Conservation (phyloP, 2,797 vertebrate species). For the Glossophaga mutica region DNA sequence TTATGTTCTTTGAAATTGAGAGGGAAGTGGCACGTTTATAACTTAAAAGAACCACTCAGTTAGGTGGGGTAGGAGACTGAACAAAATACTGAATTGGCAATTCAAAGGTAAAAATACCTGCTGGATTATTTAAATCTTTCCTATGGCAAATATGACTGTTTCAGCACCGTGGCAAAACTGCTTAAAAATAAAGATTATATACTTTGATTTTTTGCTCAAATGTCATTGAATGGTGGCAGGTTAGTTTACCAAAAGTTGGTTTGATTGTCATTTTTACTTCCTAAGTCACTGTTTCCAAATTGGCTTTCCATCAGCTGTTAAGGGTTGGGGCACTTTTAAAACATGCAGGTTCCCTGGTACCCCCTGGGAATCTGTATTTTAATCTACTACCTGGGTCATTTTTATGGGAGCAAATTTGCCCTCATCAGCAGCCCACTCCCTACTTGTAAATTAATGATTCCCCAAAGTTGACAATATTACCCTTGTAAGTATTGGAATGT, state of each 20-base stretch:
- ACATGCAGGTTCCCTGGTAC: background rate
- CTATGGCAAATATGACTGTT: background rate
- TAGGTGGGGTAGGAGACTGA: background rate
- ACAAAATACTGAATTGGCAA: background rate
- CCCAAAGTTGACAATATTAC: background rate
- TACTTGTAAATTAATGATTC: background rate
- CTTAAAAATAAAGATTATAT: background rate
- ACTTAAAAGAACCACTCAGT: background rate
- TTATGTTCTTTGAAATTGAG: slow-evolving; percentile 40
- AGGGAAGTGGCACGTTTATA: background rate
- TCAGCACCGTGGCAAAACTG: background rate
- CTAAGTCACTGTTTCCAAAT: background rate
- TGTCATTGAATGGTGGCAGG: background rate
- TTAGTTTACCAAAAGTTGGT: background rate
- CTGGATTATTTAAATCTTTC: background rate
- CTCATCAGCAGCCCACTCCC: background rate
- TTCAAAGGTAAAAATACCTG: background rate
- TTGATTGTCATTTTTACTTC: slow-evolving; percentile 1
- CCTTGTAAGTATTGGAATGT: background rate
- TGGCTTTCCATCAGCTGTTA: background rate
- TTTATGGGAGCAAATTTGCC: background rate
- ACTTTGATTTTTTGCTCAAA: background rate
- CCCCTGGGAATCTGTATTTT: background rate
- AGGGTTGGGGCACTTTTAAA: background rate
- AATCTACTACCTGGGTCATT: background rate